Evolutionary conservation across 2,113 vertebrate species (phyloP).

Genomic region (Gallinago media): DNA sequence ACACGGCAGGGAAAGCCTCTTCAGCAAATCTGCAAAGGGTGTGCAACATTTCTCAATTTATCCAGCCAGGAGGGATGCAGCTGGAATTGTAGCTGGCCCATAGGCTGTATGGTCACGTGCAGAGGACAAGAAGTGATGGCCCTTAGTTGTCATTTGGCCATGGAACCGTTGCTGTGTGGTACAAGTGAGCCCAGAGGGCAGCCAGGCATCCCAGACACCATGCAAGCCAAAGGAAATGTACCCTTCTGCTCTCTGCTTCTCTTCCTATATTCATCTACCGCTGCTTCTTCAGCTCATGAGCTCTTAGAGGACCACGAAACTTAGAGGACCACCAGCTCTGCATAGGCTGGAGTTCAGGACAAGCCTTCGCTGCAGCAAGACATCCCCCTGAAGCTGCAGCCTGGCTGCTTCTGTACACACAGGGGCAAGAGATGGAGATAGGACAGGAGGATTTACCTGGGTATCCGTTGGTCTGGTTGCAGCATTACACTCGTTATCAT

Average conservation of each 20-base stretch:
- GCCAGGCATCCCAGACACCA: not conserved
- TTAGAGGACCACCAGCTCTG: not conserved
- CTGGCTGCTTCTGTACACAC: accelerated
- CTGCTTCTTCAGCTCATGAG: not conserved
- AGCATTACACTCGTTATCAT: constrained; percentile 93
- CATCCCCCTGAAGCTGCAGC: not conserved
- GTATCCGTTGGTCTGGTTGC: constrained; percentile 91
- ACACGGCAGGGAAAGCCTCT: not conserved
- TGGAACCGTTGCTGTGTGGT: too few relatives aligned
- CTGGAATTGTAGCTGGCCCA: not conserved
- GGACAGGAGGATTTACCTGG: constrained; percentile 81
- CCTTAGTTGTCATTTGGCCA: not conserved
- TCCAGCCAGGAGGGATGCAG: not conserved
- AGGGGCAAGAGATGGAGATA: not conserved
- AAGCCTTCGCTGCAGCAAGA: not conserved
- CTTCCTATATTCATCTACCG: not conserved
- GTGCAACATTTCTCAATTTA: not conserved
- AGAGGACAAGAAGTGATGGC: not conserved
- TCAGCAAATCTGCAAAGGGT: not conserved
- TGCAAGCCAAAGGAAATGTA: not conserved
- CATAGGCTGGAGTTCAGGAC: not conserved
- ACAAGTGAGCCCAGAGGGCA: not conserved
- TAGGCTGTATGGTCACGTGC: accelerated
- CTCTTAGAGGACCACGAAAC: not conserved
- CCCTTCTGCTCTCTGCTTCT: not conserved